Base-by-base conservation (phyloP, 2,113 vertebrate species). In the Oreochromis tanganicae region DNA sequence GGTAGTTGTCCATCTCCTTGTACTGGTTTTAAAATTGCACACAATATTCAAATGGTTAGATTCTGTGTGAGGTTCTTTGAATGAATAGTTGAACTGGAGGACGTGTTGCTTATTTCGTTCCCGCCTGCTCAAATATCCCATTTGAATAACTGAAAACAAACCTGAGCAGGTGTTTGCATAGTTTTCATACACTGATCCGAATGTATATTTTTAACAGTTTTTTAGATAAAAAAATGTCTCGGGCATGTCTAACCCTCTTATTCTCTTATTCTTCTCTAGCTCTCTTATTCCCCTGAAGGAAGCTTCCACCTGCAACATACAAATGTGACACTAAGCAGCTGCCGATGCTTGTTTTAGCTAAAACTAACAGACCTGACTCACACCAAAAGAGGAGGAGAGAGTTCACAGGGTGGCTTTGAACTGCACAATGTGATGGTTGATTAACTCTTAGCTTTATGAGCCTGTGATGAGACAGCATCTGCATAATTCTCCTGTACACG, bases 391-490 rank as follows among this genome's bases (percentile, higher is more conserved):
- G 71, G 24, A 48, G 43, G 16, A 78, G 43, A 78, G 71, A 78
- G 43, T 32, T 50, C 41, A 50, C 24, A 78, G 54, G 9, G 55
- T 50, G 8, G 32, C 83, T 86, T 83, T 89, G 36, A 88, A 75
- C 80, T 36, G 3, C 63, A 17, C 13, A 17, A 83, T 73, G 81
- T 84, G 85, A 88, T 86, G 90, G 61, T 85, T 87, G 48, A 83
- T 87, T 80, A 87, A 88, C 57, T 86, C 57, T 7, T 52, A 17
- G 55, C 17, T 87, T 89, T 80, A 84, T 19, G 41, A 86, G 85
- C 19, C 57, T n/a, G 79, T 82, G 79, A 50, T 84, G 79, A 50
- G 71, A 50, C 73, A 50, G 10, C 73, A 52, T 78, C 43, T 32
- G 73, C 46, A 50, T 78, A 78, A 78, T 54, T 75, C 52, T 55